Base-by-base conservation (phyloP, 2,888 invertebrate genomes). In the Punctoribates punctum region DNA sequence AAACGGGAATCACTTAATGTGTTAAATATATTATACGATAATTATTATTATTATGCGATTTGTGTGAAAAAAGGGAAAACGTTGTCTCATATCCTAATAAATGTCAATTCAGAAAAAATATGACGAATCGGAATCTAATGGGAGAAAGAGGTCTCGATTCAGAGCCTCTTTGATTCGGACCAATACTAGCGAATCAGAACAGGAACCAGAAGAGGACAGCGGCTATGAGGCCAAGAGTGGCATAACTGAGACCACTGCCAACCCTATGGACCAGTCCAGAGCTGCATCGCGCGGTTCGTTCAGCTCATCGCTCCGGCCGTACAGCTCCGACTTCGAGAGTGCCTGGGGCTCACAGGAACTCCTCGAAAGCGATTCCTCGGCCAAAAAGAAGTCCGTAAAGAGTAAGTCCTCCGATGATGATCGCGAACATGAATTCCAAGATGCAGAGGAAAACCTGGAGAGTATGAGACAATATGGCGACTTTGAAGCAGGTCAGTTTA, bases 41-140 rank as follows among this genome's bases (percentile, higher is more conserved):
- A 34, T 34, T 34, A 34, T 34, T 34, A 34, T 34, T 17, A 17
- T 48, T 3, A 48, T 13, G 13, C 6, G 13, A 48, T 17, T 48
- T 48, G 13, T 48, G 48, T 48, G 48, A 48, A 17, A 48, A 17
- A 48, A 48, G 20, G 8, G 48, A 48, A 48, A 48, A 8, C 48
- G 1, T 6, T 54, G 2, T 54, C 3, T 34, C 34, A 34, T 34
- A 5, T n/a, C 57, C 17, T 48, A 15, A 17, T 34, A 13, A 67
- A 42, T 67, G 42, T 42, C 42, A 42, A 67, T 42, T 13, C 67
- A 67, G 67, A 67, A 67, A 67, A 67, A 67, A 38, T 67, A 67
- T 67, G 67, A 67, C 67, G 67, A 67, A 38, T 67, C 38, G 67
- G 67, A 67, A 38, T 17, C 67, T 67, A 67, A 67, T 67, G 67